A percentile compares a stretch with the other conserved stretches of the same genome.
Evolutionary conservation across 2,888 invertebrate species (phyloP).

Genomic region (Stomorhina lunata): DNA sequence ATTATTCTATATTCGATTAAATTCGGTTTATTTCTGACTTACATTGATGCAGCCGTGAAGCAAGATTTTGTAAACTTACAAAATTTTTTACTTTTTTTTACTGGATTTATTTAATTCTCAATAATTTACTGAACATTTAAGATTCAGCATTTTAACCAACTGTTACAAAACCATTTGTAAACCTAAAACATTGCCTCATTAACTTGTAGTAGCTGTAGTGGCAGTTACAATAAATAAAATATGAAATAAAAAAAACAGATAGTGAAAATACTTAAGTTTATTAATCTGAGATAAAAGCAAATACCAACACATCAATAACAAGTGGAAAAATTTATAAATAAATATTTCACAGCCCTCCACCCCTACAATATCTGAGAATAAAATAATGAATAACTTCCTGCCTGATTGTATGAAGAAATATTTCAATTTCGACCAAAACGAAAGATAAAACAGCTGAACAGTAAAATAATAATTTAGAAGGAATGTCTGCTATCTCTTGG

Average conservation of each 20-base stretch:
- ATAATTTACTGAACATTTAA: no score
- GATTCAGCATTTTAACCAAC: background rate
- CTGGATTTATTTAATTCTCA: no score
- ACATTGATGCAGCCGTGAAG: no score
- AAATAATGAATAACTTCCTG: background rate
- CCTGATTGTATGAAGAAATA: conserved; percentile 5
- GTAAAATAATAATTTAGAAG: background rate
- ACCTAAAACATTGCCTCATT: background rate
- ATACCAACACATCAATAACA: conserved; percentile 51
- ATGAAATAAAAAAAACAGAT: background rate
- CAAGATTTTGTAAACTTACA: no score
- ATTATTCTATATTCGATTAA: no score
- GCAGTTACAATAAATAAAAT: conserved; percentile 2
- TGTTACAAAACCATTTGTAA: background rate
- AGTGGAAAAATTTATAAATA: conserved; percentile 43
- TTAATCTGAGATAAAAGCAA: conserved; percentile 45
- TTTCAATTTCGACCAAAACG: conserved; percentile 36
- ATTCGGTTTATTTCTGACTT: no score
- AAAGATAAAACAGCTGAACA: conserved; percentile 11
- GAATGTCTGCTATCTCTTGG: conserved; percentile 44
- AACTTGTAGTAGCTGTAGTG: background rate
- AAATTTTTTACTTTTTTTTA: no score
- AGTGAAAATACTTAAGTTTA: conserved; percentile 54
- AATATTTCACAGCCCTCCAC: conserved; percentile 21
- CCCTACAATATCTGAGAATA: conserved; percentile 25